Conservation (phyloP, 2,113 vertebrate genomes). For the Myotis davidii region DNA sequence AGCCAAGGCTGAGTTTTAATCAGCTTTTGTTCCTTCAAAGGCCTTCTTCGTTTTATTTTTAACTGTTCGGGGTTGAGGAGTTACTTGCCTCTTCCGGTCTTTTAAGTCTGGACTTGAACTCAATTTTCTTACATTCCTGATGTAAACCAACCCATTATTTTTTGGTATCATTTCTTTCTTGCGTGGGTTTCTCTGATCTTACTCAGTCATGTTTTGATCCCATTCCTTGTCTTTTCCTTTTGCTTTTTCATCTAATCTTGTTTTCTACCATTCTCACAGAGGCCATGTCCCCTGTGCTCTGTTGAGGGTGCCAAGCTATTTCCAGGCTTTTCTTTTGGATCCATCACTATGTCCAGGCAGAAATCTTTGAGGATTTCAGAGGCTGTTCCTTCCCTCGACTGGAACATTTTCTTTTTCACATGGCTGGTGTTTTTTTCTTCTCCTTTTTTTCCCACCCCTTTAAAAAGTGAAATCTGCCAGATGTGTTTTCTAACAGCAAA, state of each 20-base stretch:
- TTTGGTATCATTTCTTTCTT: not conserved
- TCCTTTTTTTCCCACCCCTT: conserved; percentile 7
- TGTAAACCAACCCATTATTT: not conserved
- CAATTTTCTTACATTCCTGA: not conserved
- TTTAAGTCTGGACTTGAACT: not conserved
- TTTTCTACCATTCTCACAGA: not conserved
- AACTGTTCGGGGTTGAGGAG: not conserved
- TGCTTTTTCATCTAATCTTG: not conserved
- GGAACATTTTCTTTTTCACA: not conserved
- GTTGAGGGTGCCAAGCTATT: not conserved
- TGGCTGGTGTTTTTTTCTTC: conserved; percentile 11
- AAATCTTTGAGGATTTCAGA: conserved; percentile 23
- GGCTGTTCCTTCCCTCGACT: not conserved
- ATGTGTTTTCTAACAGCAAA: not conserved
- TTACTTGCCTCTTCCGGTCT: not conserved
- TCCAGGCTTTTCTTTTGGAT: conserved; percentile 5
- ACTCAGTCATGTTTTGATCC: not conserved
- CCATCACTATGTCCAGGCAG: not conserved
- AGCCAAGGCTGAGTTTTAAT: not conserved
- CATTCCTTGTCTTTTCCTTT: not conserved
- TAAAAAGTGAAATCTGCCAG: conserved; percentile 25
- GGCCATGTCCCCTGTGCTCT: not conserved
- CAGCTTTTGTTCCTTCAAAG: not conserved
- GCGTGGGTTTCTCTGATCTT: not conserved
- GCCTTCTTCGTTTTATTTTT: not conserved